phyloP scores from a whole-genome alignment of 2,113 vertebrate species.

The Macaca fascicularis region T2T-MFA8v1.1 NC_088388.1:58725001-58725500 shows the following conservation, averaged over 20 bases:
- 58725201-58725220: not conserved
- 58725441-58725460: not conserved
- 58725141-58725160: not conserved
- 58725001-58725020: not conserved
- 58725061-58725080: not conserved
- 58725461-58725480: not conserved
- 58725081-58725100: not conserved
- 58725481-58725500: not conserved
- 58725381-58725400: not conserved
- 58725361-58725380: not conserved
- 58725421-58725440: not conserved
- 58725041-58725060: not conserved
- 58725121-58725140: not conserved
- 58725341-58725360: not conserved
- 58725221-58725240: not conserved
- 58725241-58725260: not conserved
- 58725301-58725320: slow-evolving; percentile 1
- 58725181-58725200: not conserved
- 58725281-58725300: not conserved
- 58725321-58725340: not conserved
- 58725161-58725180: not conserved
- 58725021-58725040: not conserved
- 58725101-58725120: not conserved
- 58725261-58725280: not conserved
- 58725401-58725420: not conserved